phyloP scores from a whole-genome alignment of 2,797 vertebrate genomes.

The Acomys russatus region DNA sequence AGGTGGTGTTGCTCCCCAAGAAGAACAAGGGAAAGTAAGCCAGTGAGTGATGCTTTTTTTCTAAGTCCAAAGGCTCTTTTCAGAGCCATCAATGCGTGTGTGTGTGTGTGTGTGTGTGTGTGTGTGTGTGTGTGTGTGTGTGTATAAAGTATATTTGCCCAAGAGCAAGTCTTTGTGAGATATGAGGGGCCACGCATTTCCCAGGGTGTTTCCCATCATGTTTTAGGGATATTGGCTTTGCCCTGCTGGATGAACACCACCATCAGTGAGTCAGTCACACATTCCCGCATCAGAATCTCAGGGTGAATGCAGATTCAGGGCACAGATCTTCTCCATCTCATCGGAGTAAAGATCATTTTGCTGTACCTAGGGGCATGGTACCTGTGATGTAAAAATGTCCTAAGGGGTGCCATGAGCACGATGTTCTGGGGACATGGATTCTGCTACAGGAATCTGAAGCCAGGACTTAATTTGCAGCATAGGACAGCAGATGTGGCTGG shows the following conservation, averaged over 20 bases:
- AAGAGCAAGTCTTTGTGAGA: background rate
- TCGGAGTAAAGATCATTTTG: background rate
- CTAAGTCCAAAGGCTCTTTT: too few species aligned
- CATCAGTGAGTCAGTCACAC: too few species aligned
- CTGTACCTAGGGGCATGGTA: background rate
- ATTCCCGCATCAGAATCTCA: background rate
- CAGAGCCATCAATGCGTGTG: too few species aligned
- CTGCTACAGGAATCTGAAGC: background rate
- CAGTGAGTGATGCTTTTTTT: too few species aligned
- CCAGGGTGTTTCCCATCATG: background rate
- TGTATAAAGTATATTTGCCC: background rate
- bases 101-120: too few species aligned
- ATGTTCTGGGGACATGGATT: rapidly evolving
- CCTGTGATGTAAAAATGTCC: background rate
- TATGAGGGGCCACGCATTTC: background rate
- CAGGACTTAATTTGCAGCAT: background rate
- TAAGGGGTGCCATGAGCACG: rapidly evolving
- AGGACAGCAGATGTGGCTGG: too few species aligned
- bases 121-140: too few species aligned
- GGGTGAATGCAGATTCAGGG: background rate
- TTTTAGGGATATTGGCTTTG: background rate
- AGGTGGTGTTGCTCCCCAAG: too few species aligned
- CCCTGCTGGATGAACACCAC: too few species aligned
- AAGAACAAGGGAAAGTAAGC: too few species aligned
- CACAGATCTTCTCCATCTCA: too few species aligned